Evolutionary conservation across 2,888 invertebrate species (phyloP), one percentile per base, ranked within the genome.

Genomic region (Phaonia tiefii): DNA sequence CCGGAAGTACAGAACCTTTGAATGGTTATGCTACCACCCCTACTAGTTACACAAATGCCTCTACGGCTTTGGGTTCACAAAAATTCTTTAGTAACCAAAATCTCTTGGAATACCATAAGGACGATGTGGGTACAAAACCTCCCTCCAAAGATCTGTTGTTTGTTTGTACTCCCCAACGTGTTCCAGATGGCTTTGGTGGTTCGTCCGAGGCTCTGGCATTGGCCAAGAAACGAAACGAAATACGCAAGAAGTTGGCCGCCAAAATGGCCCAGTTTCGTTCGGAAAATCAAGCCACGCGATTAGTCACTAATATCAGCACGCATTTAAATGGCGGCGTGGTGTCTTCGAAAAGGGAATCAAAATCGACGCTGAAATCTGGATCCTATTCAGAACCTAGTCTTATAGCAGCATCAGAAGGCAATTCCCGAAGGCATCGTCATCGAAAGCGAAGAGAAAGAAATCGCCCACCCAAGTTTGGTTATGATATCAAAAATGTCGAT

Each of bases 401-500:
- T 74, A 86, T 90, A 39, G 90, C 90, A 0, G 89, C 88, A 31
- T 90, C 89, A 2, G 90, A 90, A 74, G 88, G 87, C 1, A 86
- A 84, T 2, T 84, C 82, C 0, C 86, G 90, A 8, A 88, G 90
- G 0, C 90, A 90, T 83, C 87, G 90, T 0, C 90, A 90, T 71
- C 89, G 90, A 75, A 90, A 90, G 82, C 87, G 90, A 0, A 85
- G 90, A 44, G 90, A 90, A 58, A 86, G 90, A 11, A 87, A 88
- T 84, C 89, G 90, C 0, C 85, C 86, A 5, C 90, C 89, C 74
- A 88, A 90, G 39, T 95, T 96, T 86, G 96, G 96, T 66, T 96
- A 96, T 86, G 95, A 96, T 84, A 96, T 96, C 63, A 93, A 93
- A 80, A 96, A 96, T 89, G 92, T 96, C 80, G 96, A 96, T 88